These are phyloP conservation scores for Xiphophorus hellerii DNA, from an alignment of 2,113 vertebrate species.

Conservation along the genomic window DNA sequence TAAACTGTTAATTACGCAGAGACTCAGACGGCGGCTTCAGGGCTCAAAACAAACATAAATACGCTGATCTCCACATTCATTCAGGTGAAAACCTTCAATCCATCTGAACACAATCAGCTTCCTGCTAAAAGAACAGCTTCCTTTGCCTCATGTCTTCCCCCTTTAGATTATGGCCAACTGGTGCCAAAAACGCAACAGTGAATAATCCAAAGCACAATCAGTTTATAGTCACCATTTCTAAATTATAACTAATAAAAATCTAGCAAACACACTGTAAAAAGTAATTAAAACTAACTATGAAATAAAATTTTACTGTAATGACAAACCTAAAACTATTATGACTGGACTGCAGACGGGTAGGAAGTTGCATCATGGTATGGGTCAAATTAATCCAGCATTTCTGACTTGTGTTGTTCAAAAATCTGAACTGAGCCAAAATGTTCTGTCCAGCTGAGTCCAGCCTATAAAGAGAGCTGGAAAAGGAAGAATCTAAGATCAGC, in stretches of 20 bases:
- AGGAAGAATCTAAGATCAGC: background rate
- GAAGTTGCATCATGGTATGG: background rate
- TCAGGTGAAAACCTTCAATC: background rate
- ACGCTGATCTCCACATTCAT: background rate
- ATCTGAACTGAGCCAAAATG: background rate
- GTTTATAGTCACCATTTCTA: too few species aligned
- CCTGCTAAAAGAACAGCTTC: too few species aligned
- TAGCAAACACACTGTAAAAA: too few species aligned
- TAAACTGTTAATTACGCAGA: constrained; percentile 55
- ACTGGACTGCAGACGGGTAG: background rate
- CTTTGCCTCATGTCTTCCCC: too few species aligned
- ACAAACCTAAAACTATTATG: too few species aligned
- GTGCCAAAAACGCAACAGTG: too few species aligned
- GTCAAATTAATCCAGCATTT: background rate
- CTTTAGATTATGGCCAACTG: too few species aligned
- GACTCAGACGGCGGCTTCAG: constrained; percentile 56
- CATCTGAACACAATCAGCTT: background rate
- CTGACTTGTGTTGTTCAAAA: background rate
- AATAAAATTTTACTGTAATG: too few species aligned
- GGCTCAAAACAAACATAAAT: constrained; percentile 8
- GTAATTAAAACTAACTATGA: too few species aligned
- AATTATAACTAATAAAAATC: too few species aligned
- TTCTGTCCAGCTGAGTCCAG: background rate
- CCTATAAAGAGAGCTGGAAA: background rate
- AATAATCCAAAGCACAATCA: too few species aligned